Percentiles rank a stretch among this genome's conserved stretches.
phyloP scores from a whole-genome alignment of 2,113 vertebrate species.

The Barnardius zonarius region DNA sequence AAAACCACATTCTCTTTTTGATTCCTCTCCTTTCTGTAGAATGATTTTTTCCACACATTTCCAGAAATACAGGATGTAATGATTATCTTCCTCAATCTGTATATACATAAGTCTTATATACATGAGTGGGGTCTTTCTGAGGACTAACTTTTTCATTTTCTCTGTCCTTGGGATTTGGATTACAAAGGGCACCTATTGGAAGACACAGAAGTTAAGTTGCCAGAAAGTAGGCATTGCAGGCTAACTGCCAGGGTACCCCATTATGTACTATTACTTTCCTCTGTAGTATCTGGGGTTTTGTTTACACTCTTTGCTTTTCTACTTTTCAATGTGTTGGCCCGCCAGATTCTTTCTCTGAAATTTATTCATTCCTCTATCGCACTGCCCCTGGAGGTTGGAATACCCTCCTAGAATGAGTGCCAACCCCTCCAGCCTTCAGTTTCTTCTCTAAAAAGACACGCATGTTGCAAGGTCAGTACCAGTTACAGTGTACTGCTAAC shows the following conservation, averaged over 20 bases:
- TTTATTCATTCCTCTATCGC: neutral
- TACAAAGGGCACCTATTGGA: neutral
- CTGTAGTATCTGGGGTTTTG: neutral
- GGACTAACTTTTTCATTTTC: neutral
- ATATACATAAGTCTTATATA: neutral
- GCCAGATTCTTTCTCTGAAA: neutral
- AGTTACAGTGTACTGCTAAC: neutral
- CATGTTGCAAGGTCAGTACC: neutral
- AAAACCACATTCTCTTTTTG: neutral
- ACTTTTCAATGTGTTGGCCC: neutral
- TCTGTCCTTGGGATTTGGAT: neutral
- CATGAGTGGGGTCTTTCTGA: neutral
- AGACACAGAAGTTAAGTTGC: neutral
- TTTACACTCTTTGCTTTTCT: neutral
- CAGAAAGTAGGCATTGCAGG: neutral
- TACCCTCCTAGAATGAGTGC: accelerated
- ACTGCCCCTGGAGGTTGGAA: neutral
- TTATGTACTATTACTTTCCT: neutral
- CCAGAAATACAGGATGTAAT: neutral
- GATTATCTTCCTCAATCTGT: neutral
- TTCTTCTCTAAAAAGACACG: neutral
- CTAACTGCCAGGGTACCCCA: neutral
- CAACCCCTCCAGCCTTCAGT: accelerated
- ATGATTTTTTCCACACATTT: neutral
- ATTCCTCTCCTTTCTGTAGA: neutral